Conservation (phyloP, 2,888 invertebrate genomes). For the Sarcophaga caerulescens region DNA sequence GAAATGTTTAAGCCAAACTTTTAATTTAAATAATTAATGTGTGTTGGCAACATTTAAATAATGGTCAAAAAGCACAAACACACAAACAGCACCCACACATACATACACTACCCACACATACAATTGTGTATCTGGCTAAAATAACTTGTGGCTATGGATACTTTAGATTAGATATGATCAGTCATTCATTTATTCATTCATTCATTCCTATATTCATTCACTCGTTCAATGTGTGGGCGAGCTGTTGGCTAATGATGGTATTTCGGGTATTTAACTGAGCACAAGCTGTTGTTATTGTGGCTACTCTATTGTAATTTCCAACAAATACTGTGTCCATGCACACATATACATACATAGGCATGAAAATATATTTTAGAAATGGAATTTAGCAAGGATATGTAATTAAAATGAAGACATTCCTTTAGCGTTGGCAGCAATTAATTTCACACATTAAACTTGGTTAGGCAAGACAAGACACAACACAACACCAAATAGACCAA, state of each 20-base stretch:
- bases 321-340: too few species aligned
- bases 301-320: neutral
- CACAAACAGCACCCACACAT: too few species aligned
- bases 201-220: neutral
- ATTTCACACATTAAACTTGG: constrained; percentile 22
- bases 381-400: constrained; percentile 1
- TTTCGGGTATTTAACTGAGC: neutral
- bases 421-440: constrained; percentile 41
- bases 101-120: too few species aligned
- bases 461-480: neutral
- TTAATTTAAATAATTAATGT: constrained; percentile 21
- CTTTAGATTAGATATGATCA: too few species aligned
- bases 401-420: constrained; percentile 52
- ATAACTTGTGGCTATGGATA: too few species aligned
- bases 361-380: neutral
- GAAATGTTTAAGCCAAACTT: neutral
- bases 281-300: neutral
- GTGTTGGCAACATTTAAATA: neutral
- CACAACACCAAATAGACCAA: too few species aligned
- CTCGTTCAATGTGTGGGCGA: neutral
- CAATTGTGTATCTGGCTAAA: too few species aligned
- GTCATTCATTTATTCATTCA: too few species aligned
- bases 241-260: constrained; percentile 1
- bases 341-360: too few species aligned
- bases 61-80: constrained; percentile 14